These are phyloP conservation scores for Eremophila alpestris DNA, from an alignment of 2,797 vertebrate species.

Conservation along the genomic window DNA sequence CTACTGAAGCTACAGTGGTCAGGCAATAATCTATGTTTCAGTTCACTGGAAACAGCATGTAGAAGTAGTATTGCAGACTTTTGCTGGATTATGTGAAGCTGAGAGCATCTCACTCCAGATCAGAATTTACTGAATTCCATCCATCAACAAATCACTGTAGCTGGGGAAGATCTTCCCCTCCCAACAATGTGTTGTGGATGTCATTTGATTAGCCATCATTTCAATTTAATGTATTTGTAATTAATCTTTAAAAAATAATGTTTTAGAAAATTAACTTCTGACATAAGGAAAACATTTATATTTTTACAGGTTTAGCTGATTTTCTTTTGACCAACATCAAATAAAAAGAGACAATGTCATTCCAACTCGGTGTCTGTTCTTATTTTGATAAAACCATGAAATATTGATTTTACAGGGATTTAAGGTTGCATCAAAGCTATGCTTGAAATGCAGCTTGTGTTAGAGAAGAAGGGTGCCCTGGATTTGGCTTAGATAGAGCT, in stretches of 20 bases:
- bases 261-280: conserved; percentile 21
- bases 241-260: conserved; percentile 58
- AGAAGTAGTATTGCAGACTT: background rate
- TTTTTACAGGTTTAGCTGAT: conserved; percentile 17
- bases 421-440: background rate
- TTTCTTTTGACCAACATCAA: background rate
- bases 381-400: background rate
- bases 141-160: conserved; percentile 61
- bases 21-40: background rate
- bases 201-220: conserved; percentile 13
- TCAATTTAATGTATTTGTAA: conserved; percentile 73
- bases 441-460: background rate
- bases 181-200: conserved; percentile 36
- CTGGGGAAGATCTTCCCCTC: conserved; percentile 30
- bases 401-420: background rate
- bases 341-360: background rate
- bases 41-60: background rate
- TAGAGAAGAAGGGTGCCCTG: background rate
- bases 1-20: background rate
- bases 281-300: conserved; percentile 5
- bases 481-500: background rate
- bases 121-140: conserved; percentile 62
- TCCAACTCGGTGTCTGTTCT: background rate
- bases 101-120: conserved; percentile 5
- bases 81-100: conserved; percentile 28